Base-by-base conservation (phyloP, 1,140 invertebrate genomes). In the Trachymyrmex septentrionalis region DNA sequence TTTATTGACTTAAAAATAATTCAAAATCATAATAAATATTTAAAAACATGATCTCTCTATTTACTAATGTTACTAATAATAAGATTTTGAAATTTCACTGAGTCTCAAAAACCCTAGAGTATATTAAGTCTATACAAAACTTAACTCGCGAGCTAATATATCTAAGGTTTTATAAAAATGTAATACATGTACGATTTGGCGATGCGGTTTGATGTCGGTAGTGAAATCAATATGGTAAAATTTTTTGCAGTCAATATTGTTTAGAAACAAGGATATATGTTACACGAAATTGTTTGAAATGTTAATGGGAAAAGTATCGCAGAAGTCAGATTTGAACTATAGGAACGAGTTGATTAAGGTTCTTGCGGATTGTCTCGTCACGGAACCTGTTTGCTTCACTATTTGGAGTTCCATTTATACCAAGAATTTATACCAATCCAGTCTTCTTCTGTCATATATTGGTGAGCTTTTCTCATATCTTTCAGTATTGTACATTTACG, bases 381-480 rank as follows among this genome's bases (percentile, higher is more conserved):
- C 94, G 75, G 95, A 96, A 75, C 93, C 95, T 48, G 93, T 94
- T 71, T 96, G 96, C 82, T 95, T 96, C n/a, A 93, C 91, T 73
- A 89, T 93, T 14, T 97, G 96, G 96, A 95, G 91, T 82, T 96
- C 95, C 91, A 86, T 96, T 72, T 96, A 96, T 87, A 91, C 92
- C 9, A 97, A 96, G 82, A 93, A 96, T 92, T 92, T 96, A 27
- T 91, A 94, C 57, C 91, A 94, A 76, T 96, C 96, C 85, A 93
- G 94, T 73, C 87, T 95, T 63, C 88, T 96, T 57, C 91, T 96
- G 21, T 93, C 93, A 59, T 94, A 95, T 87, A 95, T 96, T 27
- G 93, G 96, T 96, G 91, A 94, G 92, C 10, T 24, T 21, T 12
- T 27, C 12, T 61, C 14, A 38, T 5, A n/a, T 10, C 34, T 38